A percentile compares a stretch with the other conserved stretches of the same genome.
These are phyloP conservation scores for Tiphia femorata DNA, from an alignment of 2,888 invertebrate genomes.

Conservation along the genomic window DNA sequence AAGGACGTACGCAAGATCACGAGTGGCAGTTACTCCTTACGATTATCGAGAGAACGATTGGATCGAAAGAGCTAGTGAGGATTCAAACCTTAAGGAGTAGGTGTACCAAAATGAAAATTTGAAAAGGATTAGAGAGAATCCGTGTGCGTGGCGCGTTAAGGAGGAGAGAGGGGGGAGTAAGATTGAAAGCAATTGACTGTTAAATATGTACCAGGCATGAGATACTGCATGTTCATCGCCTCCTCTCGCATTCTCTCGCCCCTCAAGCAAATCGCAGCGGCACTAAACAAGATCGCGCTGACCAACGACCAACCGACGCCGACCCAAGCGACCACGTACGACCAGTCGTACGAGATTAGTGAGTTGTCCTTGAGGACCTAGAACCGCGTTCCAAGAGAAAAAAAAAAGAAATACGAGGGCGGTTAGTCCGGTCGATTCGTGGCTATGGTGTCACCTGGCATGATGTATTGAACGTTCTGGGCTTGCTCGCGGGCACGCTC, in stretches of 20 bases:
- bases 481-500: constrained; percentile 82
- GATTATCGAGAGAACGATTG: too few relatives aligned
- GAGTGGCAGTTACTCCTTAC: too few relatives aligned
- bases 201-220: constrained; percentile 88
- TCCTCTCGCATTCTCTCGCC: constrained; percentile 95
- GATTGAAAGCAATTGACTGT: constrained; percentile 43
- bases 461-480: constrained; percentile 88
- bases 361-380: constrained; percentile 90
- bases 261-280: constrained; percentile 94
- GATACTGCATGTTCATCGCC: constrained; percentile 96
- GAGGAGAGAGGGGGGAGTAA: neutral
- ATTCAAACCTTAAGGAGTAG: too few relatives aligned
- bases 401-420: constrained; percentile 46
- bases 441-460: constrained; percentile 79
- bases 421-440: constrained; percentile 50
- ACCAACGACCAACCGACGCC: constrained; percentile 93
- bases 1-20: too few relatives aligned
- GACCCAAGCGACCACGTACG: constrained; percentile 97
- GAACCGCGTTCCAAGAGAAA: constrained; percentile 46
- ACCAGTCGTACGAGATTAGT: constrained; percentile 93
- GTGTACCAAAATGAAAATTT: too few relatives aligned
- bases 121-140: too few relatives aligned
- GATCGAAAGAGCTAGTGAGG: too few relatives aligned
- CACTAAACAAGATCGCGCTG: constrained; percentile 92
- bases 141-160: too few relatives aligned